A percentile compares a stretch with the other conserved stretches of the same genome.
Evolutionary conservation across 2,797 vertebrate species (phyloP).

Genomic region (Austrolebias charrua): DNA sequence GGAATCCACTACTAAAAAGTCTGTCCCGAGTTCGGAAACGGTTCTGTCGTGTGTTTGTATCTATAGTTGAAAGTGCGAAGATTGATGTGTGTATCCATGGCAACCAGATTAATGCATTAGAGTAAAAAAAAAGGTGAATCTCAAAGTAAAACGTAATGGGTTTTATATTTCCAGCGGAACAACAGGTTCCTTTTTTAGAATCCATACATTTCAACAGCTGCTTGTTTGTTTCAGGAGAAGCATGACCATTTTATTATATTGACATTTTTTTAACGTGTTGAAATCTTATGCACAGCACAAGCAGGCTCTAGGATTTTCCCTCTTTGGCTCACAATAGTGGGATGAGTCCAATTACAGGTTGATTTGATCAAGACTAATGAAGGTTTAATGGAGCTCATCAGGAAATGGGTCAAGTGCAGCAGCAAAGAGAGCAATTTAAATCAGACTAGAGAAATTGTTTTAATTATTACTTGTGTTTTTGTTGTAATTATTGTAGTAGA

Average conservation of each 20-base stretch:
- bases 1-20: too few species aligned
- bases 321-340: too few species aligned
- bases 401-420: conserved; percentile 22
- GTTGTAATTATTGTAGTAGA: conserved; percentile 27
- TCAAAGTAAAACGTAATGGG: conserved; percentile 22
- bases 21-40: too few species aligned
- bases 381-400: conserved; percentile 26
- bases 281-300: too few species aligned
- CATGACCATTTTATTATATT: too few species aligned
- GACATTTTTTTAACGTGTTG: too few species aligned
- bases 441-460: conserved; percentile 17
- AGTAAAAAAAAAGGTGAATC: conserved; percentile 8
- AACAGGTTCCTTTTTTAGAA: neutral
- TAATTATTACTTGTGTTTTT: neutral
- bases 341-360: neutral
- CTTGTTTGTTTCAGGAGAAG: too few species aligned
- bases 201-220: too few species aligned
- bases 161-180: conserved; percentile 4
- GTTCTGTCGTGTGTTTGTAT: too few species aligned
- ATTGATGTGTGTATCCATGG: conserved; percentile 43
- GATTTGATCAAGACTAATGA: conserved; percentile 22
- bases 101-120: conserved; percentile 38
- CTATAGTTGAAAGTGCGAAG: conserved; percentile 2
- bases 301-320: too few species aligned
- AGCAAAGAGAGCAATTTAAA: neutral